Percentiles rank a stretch among this genome's conserved stretches.
Evolutionary conservation across 2,888 invertebrate species (phyloP).

Genomic region (Leptura quadrifasciata): DNA sequence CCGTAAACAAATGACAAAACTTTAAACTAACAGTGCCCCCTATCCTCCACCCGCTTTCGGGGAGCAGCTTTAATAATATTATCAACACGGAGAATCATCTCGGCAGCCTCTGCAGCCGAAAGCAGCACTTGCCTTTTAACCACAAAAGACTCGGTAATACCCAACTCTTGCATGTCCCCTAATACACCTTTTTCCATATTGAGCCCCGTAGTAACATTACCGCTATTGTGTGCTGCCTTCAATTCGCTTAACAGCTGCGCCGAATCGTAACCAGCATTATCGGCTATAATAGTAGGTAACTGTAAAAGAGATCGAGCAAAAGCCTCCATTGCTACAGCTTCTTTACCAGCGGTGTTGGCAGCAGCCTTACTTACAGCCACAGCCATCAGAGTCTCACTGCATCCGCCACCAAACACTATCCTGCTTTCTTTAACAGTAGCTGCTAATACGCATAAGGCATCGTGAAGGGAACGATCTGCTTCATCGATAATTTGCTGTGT

Average conservation of each 20-base stretch:
- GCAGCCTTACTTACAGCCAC: constrained; percentile 91
- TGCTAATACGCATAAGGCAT: constrained; percentile 96
- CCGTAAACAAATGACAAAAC: constrained; percentile 44
- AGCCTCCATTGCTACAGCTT: constrained; percentile 97
- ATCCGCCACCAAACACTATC: constrained; percentile 91
- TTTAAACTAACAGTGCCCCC: constrained; percentile 84
- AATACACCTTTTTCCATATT: constrained; percentile 93
- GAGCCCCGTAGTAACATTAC: constrained; percentile 85
- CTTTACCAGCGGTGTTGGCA: constrained; percentile 94
- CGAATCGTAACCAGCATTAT: constrained; percentile 99
- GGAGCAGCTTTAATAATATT: constrained; percentile 96
- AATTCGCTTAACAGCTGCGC: constrained; percentile 95
- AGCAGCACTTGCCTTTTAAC: constrained; percentile 97
- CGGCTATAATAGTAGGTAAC: constrained; percentile 96
- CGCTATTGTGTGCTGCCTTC: constrained; percentile 89
- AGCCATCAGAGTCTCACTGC: constrained; percentile 98
- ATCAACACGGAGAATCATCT: constrained; percentile 99
- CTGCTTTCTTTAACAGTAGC: constrained; percentile 96
- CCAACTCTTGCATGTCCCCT: constrained; percentile 92
- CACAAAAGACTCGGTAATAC: constrained; percentile 97
- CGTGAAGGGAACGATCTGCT: constrained; percentile 98
- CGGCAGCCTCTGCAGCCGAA: constrained; percentile 97
- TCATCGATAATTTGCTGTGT: constrained; percentile 99
- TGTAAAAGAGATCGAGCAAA: constrained; percentile 93
- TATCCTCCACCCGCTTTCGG: constrained; percentile 89